A percentile compares a stretch with the other conserved stretches of the same genome.
Conservation (phyloP, 2,797 vertebrate genomes). For the Acanthiza pusilla region DNA sequence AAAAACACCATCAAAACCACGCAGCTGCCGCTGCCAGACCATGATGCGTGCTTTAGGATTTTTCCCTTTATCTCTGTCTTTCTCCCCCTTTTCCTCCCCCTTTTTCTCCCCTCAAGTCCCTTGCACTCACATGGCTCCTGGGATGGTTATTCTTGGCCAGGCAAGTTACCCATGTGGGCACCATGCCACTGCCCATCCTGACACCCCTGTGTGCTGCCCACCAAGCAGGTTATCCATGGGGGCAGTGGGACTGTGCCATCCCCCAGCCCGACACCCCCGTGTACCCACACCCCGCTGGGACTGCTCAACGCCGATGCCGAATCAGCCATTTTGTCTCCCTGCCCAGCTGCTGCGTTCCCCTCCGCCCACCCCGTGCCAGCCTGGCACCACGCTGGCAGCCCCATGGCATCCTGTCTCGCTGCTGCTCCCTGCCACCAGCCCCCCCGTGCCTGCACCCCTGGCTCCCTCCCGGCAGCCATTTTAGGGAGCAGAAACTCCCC, state of each 20-base stretch:
- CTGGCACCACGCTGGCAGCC: background rate
- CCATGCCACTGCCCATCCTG: accelerated
- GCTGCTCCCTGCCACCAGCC: background rate
- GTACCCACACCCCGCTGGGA: background rate
- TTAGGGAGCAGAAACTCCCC: constrained; percentile 61
- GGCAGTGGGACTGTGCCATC: background rate
- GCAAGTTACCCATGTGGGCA: background rate
- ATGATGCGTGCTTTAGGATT: background rate
- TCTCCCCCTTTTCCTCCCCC: background rate
- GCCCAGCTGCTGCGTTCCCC: background rate
- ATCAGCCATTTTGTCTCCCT: constrained; percentile 66
- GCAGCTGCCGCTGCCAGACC: background rate
- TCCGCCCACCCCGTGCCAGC: background rate
- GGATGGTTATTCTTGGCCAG: background rate
- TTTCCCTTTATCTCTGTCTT: background rate
- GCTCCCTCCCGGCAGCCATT: constrained; percentile 72
- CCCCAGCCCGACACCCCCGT: background rate
- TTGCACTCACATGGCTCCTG: background rate
- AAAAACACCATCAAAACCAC: background rate
- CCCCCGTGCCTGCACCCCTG: background rate
- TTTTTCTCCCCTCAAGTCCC: background rate
- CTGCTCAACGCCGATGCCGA: accelerated
- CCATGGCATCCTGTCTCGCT: background rate
- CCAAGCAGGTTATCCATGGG: background rate
- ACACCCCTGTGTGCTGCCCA: background rate